Conservation (phyloP, 1,140 invertebrate species). For the Aphelenchoides avenae region DNA sequence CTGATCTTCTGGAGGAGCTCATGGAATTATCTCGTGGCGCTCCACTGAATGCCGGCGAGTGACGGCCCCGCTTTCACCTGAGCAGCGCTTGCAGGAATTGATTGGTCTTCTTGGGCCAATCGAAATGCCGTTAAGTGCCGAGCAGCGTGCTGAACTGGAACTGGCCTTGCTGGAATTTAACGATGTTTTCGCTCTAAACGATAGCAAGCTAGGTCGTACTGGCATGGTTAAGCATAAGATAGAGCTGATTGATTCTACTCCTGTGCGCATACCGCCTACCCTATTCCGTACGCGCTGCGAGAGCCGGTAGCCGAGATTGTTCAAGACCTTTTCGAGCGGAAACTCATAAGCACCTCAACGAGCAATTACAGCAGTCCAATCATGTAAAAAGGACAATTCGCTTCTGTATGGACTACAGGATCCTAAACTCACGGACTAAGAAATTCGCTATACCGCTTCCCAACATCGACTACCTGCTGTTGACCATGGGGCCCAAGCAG, state of each 20-base stretch:
- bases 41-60: too few relatives aligned
- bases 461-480: constrained; percentile 61
- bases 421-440: constrained; percentile 60
- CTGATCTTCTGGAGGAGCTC: too few relatives aligned
- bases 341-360: constrained; percentile 55
- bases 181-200: constrained; percentile 61
- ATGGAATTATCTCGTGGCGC: too few relatives aligned
- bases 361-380: constrained; percentile 62
- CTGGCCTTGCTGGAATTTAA: too few relatives aligned
- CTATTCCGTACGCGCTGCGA: constrained; percentile 17
- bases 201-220: constrained; percentile 63
- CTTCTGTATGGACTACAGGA: constrained; percentile 63
- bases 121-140: too few relatives aligned
- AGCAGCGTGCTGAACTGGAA: too few relatives aligned
- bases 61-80: too few relatives aligned
- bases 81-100: too few relatives aligned
- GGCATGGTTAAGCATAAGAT: constrained; percentile 48
- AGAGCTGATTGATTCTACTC: constrained; percentile 41
- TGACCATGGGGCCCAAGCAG: constrained; percentile 44
- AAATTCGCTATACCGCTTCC: constrained; percentile 64
- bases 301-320: constrained; percentile 25
- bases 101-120: too few relatives aligned
- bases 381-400: constrained; percentile 60
- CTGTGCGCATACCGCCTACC: constrained; percentile 21
- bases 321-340: constrained; percentile 15